A percentile compares a stretch with the other conserved stretches of the same genome.
Conservation (phyloP, 2,888 invertebrate species). For the Dolichomitus sp. region DNA sequence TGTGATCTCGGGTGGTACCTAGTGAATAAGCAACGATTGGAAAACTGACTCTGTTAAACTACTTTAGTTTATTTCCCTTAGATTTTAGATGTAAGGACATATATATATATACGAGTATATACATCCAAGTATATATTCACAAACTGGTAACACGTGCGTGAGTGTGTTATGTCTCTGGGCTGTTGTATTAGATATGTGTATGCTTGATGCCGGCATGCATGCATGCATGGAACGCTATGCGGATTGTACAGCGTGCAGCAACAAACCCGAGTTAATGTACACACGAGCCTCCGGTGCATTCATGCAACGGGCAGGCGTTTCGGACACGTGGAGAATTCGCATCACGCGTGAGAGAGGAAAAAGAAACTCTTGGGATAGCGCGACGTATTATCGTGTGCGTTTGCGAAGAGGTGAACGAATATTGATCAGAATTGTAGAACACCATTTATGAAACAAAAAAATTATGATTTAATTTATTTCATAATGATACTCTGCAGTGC, state of each 20-base stretch:
- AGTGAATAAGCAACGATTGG: no score
- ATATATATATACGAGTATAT: not conserved
- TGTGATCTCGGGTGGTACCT: no score
- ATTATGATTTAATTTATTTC: no score
- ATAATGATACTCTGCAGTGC: no score
- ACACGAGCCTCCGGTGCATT: conserved; percentile 56
- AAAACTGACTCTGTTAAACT: no score
- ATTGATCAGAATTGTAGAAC: not conserved
- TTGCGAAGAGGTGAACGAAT: not conserved
- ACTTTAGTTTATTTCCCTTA: no score
- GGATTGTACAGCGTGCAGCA: conserved; percentile 56
- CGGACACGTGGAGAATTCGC: conserved; percentile 60
- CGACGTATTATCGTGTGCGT: not conserved
- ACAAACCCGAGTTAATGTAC: conserved; percentile 45
- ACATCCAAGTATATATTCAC: conserved; percentile 19
- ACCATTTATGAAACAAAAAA: no score
- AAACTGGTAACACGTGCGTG: conserved; percentile 30
- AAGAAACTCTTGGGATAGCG: conserved; percentile 33
- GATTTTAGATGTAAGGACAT: not conserved
- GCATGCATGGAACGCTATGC: conserved; percentile 43
- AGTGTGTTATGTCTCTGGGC: conserved; percentile 44
- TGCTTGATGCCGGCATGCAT: conserved; percentile 28
- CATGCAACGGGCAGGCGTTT: conserved; percentile 57
- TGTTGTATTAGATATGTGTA: conserved; percentile 15
- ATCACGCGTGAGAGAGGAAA: conserved; percentile 45